Base-by-base conservation (phyloP, 2,797 vertebrate species). In the Pelodytes ibericus region DNA sequence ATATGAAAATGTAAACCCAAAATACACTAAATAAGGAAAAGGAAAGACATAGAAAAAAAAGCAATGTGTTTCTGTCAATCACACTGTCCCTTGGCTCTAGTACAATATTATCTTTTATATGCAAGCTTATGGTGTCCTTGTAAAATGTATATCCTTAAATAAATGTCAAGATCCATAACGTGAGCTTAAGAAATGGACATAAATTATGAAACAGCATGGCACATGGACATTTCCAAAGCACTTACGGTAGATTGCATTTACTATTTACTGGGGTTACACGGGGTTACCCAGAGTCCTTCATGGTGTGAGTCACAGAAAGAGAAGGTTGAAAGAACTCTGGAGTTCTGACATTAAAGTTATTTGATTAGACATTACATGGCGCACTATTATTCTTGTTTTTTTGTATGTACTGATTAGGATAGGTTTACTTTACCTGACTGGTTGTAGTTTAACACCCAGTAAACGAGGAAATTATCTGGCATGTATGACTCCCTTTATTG, bases 81-180 rank as follows among this genome's bases (percentile, higher is more conserved):
- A 67, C 11, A 2, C 8, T 30, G 47, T 30, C 64, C 10, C 26
- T 29, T 20, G 13, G 29, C 44, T 22, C 30, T 24, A n/a, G 18
- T 11, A 67, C 16, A 51, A 51, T 22, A 67, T 53, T 49, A 22
- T 51, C 64, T 29, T 31, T 29, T 51, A 20, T 67, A 13, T 27
- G 33, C 18, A 29, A 30, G 26, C 63, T 41, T 47, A 31, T 22
- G 3, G 9, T 44, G 63, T 29, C 25, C 41, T 66, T 66, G 63
- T 49, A 66, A 27, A 47, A 66, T 27, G 10, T 16, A 41, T n/a
- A 47, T 25, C 26, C 64, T 67, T 53, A 67, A 53, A 53, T 53
- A 67, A 67, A 67, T 67, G 64, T 67, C 64, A 67, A 6, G 44
- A 49, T 53, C 27, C 41, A 31, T 30, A 29, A 24, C 44, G 29